These are phyloP conservation scores for Anableps anableps DNA, from an alignment of 2,797 vertebrate species.

Conservation along the genomic window DNA sequence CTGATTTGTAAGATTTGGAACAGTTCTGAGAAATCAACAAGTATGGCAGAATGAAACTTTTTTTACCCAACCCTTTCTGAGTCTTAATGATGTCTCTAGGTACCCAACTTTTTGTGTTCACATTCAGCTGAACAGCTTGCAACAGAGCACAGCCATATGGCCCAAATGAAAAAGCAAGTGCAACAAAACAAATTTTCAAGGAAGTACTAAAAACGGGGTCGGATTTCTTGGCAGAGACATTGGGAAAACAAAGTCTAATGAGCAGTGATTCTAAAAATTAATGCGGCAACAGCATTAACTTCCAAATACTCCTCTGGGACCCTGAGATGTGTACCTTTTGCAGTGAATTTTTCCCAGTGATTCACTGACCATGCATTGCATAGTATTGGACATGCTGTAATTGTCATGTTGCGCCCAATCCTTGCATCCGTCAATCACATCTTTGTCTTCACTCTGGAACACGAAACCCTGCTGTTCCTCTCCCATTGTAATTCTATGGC, in stretches of 20 bases:
- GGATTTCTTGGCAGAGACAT: slow-evolving; percentile 41
- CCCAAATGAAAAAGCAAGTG: slow-evolving; percentile 53
- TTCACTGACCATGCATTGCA: background rate
- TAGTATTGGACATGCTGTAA: background rate
- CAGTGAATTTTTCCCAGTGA: background rate
- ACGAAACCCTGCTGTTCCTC: slow-evolving; percentile 41
- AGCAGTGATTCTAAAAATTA: slow-evolving; percentile 22
- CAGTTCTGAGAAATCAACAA: slow-evolving; percentile 37
- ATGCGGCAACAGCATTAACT: slow-evolving; percentile 21
- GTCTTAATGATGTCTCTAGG: slow-evolving; percentile 67
- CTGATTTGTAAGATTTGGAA: slow-evolving; percentile 18
- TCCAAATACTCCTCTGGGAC: background rate
- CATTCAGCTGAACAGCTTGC: slow-evolving; percentile 67
- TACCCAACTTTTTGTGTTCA: slow-evolving; percentile 57
- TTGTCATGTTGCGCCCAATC: slow-evolving; percentile 18
- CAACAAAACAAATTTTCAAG: slow-evolving; percentile 36
- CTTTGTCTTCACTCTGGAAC: slow-evolving; percentile 27
- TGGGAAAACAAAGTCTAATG: slow-evolving; percentile 49
- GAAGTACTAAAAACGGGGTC: slow-evolving; percentile 19
- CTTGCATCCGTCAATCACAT: slow-evolving; percentile 20
- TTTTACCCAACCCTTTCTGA: slow-evolving; percentile 33
- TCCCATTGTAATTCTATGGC: slow-evolving; percentile 42
- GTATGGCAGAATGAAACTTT: slow-evolving; percentile 49
- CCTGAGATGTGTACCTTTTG: background rate
- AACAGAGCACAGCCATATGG: slow-evolving; percentile 64